phyloP scores from a whole-genome alignment of 2,888 invertebrate genomes.

The Scaptomyza flava region DNA sequence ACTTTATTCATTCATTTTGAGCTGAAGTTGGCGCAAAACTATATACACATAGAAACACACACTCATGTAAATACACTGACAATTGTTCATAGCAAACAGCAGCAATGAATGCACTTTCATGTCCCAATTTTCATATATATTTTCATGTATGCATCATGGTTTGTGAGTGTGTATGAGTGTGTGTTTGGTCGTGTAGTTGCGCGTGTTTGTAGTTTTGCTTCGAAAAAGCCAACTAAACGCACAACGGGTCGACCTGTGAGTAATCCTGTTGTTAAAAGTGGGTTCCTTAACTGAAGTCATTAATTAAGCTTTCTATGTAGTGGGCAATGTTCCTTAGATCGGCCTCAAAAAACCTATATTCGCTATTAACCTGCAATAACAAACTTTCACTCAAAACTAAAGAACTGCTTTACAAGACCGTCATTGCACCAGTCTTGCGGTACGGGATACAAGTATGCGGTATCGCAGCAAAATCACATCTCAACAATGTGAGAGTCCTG shows the following conservation, averaged over 20 bases:
- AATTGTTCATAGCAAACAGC: slow-evolving; percentile 56
- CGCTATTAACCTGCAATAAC: no score
- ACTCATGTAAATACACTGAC: slow-evolving; percentile 19
- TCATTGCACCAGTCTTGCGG: no score
- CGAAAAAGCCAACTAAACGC: slow-evolving; percentile 51
- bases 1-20: slow-evolving; percentile 74
- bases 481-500: no score
- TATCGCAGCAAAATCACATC: no score
- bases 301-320: no score
- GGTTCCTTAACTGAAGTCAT: no score
- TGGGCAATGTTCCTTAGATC: no score
- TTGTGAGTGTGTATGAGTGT: slow-evolving; percentile 23
- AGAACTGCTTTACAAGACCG: no score
- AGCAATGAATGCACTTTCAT: slow-evolving; percentile 56
- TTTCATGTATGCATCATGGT: slow-evolving; percentile 1
- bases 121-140: slow-evolving; percentile 21
- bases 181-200: slow-evolving; percentile 32
- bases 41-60: slow-evolving; percentile 8
- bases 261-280: slow-evolving; percentile 5
- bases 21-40: slow-evolving; percentile 44
- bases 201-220: slow-evolving; percentile 63
- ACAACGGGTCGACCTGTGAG: slow-evolving; percentile 16
- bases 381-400: no score
- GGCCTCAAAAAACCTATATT: no score
- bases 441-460: no score